phyloP scores from a whole-genome alignment of 2,797 vertebrate species.

The Paguma larvata region DNA sequence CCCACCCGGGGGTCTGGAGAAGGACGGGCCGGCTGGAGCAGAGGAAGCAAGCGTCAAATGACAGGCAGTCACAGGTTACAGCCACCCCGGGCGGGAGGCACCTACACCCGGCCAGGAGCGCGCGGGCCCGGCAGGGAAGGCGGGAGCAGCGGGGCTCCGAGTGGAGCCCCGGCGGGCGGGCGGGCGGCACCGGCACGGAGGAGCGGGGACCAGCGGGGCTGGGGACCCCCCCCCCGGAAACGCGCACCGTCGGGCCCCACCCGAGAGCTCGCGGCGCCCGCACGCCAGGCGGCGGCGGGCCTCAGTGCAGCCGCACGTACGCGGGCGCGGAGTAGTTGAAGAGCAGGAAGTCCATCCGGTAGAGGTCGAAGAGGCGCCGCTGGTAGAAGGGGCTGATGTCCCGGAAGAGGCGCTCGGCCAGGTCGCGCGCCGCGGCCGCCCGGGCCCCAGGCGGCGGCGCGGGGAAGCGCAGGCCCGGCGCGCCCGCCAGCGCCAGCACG shows the following conservation, averaged over 20 bases:
- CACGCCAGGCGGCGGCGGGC: accelerated
- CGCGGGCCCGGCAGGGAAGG: background rate
- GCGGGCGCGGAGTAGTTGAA: constrained; percentile 97
- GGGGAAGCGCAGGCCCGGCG: constrained; percentile 90
- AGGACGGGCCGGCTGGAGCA: no score
- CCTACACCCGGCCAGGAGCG: no score
- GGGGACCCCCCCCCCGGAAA: background rate
- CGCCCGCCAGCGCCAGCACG: constrained; percentile 92
- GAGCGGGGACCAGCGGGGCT: no score
- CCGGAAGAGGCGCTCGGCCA: constrained; percentile 94
- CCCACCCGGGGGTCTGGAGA: background rate
- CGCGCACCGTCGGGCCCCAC: accelerated
- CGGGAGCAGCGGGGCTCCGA: no score
- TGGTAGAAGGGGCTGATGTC: constrained; percentile 96
- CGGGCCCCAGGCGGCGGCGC: constrained; percentile 89
- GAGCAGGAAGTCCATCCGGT: constrained; percentile 97
- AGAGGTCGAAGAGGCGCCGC: constrained; percentile 96
- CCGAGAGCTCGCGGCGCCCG: accelerated
- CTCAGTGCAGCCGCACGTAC: constrained; percentile 92
- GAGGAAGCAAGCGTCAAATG: background rate
- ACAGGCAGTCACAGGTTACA: background rate
- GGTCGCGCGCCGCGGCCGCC: constrained; percentile 90
- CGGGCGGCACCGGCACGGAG: background rate
- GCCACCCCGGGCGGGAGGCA: background rate
- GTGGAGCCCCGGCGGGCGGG: no score